Percentiles rank a stretch among this genome's conserved stretches.
These are phyloP conservation scores for Zaprionus gabonicus DNA, from an alignment of 1,140 invertebrate genomes.

Conservation along the genomic window DNA sequence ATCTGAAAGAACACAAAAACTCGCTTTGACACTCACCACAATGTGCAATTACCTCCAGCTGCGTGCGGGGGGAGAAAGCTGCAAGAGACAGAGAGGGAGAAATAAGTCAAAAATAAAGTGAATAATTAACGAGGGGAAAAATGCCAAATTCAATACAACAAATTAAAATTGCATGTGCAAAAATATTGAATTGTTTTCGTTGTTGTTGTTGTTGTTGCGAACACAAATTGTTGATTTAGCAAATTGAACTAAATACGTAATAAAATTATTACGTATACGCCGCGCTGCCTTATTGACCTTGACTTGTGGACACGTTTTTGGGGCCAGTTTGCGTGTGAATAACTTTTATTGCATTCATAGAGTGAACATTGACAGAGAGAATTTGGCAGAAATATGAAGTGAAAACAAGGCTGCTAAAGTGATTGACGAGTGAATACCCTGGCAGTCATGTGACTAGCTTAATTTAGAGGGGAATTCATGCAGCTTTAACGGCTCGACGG, in stretches of 20 bases:
- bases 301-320: constrained; percentile 18
- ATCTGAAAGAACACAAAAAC: constrained; percentile 17
- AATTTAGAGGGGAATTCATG: no score
- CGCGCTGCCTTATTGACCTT: constrained; percentile 25
- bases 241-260: constrained; percentile 32
- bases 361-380: constrained; percentile 12
- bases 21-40: constrained; percentile 49
- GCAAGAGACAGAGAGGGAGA: constrained; percentile 29
- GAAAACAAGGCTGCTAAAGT: no score
- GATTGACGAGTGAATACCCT: no score
- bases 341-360: neutral
- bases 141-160: constrained; percentile 25
- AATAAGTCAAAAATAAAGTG: constrained; percentile 1
- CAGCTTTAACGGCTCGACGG: no score
- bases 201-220: neutral
- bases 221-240: constrained; percentile 5
- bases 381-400: neutral
- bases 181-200: constrained; percentile 17
- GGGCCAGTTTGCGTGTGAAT: constrained; percentile 9
- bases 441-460: no score
- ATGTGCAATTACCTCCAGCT: constrained; percentile 39
- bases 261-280: constrained; percentile 29
- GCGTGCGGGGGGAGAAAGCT: constrained; percentile 15
- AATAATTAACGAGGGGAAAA: constrained; percentile 22
- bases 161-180: constrained; percentile 20